These are phyloP conservation scores for Heterodera filipjevi DNA, from an alignment of 2,888 invertebrate genomes.

Conservation along the genomic window DNA sequence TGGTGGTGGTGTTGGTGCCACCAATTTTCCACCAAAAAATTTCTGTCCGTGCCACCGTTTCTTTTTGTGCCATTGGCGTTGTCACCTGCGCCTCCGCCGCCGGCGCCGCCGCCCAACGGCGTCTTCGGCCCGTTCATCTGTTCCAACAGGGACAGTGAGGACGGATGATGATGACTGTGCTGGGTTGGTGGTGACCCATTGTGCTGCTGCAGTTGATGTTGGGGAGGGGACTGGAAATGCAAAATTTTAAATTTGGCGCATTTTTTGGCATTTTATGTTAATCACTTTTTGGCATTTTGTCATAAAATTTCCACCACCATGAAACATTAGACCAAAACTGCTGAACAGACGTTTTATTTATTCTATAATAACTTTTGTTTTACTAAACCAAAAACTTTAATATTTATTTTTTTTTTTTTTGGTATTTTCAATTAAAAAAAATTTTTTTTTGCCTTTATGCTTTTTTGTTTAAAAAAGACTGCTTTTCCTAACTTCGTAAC, in stretches of 20 bases:
- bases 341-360: no score
- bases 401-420: no score
- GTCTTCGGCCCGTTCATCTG: background rate
- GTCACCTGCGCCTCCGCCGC: background rate
- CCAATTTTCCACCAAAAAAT: background rate
- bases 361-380: no score
- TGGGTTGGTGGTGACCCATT: background rate
- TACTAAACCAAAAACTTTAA: no score
- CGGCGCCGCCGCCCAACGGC: background rate
- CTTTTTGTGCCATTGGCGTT: background rate
- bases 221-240: background rate
- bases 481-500: no score
- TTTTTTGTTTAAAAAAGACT: no score
- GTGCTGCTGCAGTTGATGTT: background rate
- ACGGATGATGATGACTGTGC: background rate
- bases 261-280: background rate
- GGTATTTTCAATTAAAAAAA: no score
- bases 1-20: background rate
- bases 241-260: background rate
- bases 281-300: background rate
- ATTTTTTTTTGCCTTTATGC: no score
- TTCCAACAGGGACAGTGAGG: background rate
- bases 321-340: no score
- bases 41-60: no score
- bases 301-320: no score